Percentiles rank a stretch among this genome's conserved stretches.
These are phyloP conservation scores for Scaptomyza pallida DNA, from an alignment of 1,140 invertebrate genomes.

Conservation along the genomic window DNA sequence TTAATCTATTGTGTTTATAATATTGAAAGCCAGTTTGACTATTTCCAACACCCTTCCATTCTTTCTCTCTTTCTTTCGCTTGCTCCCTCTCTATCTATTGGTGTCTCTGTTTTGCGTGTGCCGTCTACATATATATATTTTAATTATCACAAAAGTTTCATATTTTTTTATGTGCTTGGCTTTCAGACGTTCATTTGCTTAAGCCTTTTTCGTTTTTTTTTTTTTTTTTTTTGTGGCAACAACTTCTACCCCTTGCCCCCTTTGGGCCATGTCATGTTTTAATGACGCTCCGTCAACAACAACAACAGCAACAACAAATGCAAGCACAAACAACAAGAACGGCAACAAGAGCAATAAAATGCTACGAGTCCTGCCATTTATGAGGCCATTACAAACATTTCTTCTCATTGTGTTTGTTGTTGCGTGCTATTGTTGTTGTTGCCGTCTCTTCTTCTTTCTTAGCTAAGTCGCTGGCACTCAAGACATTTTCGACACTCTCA, in stretches of 20 bases:
- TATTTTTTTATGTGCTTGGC: conserved; percentile 39
- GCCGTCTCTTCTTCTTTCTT: neutral
- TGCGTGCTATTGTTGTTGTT: neutral
- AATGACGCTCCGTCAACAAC: conserved; percentile 37
- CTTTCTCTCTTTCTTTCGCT: neutral
- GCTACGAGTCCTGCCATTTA: conserved; percentile 49
- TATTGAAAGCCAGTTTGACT: neutral
- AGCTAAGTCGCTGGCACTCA: conserved; percentile 20
- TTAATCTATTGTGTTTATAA: neutral
- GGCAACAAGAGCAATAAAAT: conserved; percentile 70
- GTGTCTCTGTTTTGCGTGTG: neutral
- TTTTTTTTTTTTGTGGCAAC: too few species aligned
- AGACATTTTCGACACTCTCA: conserved; percentile 55
- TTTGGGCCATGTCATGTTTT: conserved; percentile 72
- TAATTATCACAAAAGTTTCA: conserved; percentile 60
- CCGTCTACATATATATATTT: conserved; percentile 27
- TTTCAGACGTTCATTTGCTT: conserved; percentile 57
- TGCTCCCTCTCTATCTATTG: neutral
- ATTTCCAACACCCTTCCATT: neutral
- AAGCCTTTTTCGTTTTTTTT: too few species aligned
- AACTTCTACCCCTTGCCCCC: conserved; percentile 7
- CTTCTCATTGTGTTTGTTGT: conserved; percentile 1
- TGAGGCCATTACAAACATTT: conserved; percentile 49
- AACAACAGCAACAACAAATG: conserved; percentile 44
- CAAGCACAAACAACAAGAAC: conserved; percentile 2